These are phyloP conservation scores for Triplophysa siluroides DNA, from an alignment of 2,113 vertebrate genomes.

Conservation along the genomic window DNA sequence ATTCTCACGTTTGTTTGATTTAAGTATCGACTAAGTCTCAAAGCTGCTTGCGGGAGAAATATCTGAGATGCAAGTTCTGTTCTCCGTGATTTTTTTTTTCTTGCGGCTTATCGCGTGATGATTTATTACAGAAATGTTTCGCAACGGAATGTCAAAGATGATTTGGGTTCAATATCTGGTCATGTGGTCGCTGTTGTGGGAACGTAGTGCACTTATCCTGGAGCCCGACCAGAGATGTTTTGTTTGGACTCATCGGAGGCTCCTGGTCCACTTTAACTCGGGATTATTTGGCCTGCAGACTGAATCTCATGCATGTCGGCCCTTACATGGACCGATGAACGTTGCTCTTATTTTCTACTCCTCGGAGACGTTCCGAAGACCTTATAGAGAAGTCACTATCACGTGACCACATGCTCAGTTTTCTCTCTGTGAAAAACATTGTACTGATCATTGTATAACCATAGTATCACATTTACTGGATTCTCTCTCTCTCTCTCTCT, in stretches of 20 bases:
- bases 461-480: too few species aligned
- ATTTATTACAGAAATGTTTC: too few species aligned
- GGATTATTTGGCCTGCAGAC: slow-evolving; percentile 38
- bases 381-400: slow-evolving; percentile 1
- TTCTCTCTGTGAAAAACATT: too few species aligned
- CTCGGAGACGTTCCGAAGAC: background rate
- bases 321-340: slow-evolving; percentile 31
- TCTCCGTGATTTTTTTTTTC: too few species aligned
- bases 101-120: too few species aligned
- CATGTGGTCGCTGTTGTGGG: background rate
- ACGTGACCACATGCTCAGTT: background rate
- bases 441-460: too few species aligned
- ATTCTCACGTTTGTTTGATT: too few species aligned
- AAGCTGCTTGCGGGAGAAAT: too few species aligned
- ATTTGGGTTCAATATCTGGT: background rate
- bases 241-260: slow-evolving; percentile 61
- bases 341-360: background rate
- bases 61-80: too few species aligned
- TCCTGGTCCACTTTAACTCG: slow-evolving; percentile 62
- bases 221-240: slow-evolving; percentile 66
- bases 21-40: too few species aligned
- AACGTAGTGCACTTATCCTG: slow-evolving; percentile 66
- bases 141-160: background rate
- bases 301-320: slow-evolving; percentile 40
- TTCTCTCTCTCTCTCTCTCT: background rate